Base-by-base conservation (phyloP, 2,113 vertebrate species). In the Camelus dromedarius region DNA sequence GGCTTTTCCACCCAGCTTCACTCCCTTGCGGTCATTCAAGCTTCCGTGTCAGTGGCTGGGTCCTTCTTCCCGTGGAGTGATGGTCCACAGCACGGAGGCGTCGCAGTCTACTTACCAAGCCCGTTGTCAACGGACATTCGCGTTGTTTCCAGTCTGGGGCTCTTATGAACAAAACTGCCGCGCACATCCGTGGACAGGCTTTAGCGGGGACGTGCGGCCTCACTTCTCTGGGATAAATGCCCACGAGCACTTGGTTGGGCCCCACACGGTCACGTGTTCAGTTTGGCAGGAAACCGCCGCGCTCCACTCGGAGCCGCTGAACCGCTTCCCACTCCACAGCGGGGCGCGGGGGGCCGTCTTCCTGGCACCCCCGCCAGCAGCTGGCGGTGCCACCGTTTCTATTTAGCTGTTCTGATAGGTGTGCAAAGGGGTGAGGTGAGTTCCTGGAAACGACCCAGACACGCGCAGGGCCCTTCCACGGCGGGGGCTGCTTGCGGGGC, bases 311-410 rank as follows among this genome's bases (percentile, higher is more conserved):
- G 38, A 12, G 10, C 13, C 9, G 0, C 30, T 16, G 28, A 2
- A 6, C 13, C 64, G 3, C 20, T 60, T n/a, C 6, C 11, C 46
- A 16, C 0, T 0, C 1, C 5, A 11, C 0, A 5, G 20, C 19
- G 0, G 13, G 18, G 42, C 6, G 12, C 0, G 3, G 18, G 38
- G 22, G 30, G 22, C 12, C 2, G 0, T 7, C 1, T 58, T n/a
- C 70, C 13, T 19, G 6, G 42, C 54, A 8, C 19, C 38, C 38
- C 28, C 0, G 2, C 4, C 24, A 48, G 86, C 42, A 18, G 48
- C 24, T 15, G 11, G 10, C 20, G 64, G 6, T 13, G 3, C 35
- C 30, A 19, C 26, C 0, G 0, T 48, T 54, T 52, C 30, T 22
- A 38, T 32, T 76, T 24, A 48, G 30, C 12, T 8, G 0, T 4